Base-by-base conservation (phyloP, 37 sponge, comb jelly and placozoan genomes). In the Ephydatia muelleri region DNA sequence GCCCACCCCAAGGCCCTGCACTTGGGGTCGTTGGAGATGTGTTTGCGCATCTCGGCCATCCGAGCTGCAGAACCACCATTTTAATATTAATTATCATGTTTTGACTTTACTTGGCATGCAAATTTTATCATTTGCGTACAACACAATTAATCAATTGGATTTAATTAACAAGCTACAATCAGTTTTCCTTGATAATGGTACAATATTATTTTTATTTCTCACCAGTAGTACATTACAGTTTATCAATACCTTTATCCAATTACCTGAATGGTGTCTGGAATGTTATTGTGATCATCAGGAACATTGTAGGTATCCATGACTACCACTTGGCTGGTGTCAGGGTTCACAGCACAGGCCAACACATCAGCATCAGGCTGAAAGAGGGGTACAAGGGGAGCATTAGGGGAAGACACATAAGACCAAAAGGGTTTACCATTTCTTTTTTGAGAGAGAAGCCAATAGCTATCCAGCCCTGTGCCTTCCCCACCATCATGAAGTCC, bases 371-470 rank as follows among this genome's bases (percentile, higher is more conserved):
- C 57, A 57, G 35, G 35, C 38, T 38, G 77, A n/a, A 0, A 35
- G 35, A 38, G 77, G 35, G 77, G n/a, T n/a, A 35, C 28, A 57
- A 19, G 57, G 16, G 57, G 57, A 57, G 16, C 16, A 21, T 57
- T 57, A 57, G 6, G 57, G 57, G 6, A n/a, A n/a, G n/a, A 16
- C 57, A 57, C 19, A 11, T 14, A 11, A 21, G 57, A 57, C 57
- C 57, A 57, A 57, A 57, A 21, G 57, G 12, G 19, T 57, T 21
- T 35, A 87, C 88, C 88, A 87, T 87, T 76, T 30, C 75, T 43
- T 28, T 16, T 66, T 67, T 43, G 13, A 0, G 25, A 27, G 88
- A 81, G 88, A 87, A 87, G 27, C 88, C 88, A 43, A 87, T 77
- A 26, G 82, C 88, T 70, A 87, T 38, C 75, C 76, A 87, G 32